phyloP scores from a whole-genome alignment of 2,113 vertebrate species.

The Nothoprocta pentlandii region DNA sequence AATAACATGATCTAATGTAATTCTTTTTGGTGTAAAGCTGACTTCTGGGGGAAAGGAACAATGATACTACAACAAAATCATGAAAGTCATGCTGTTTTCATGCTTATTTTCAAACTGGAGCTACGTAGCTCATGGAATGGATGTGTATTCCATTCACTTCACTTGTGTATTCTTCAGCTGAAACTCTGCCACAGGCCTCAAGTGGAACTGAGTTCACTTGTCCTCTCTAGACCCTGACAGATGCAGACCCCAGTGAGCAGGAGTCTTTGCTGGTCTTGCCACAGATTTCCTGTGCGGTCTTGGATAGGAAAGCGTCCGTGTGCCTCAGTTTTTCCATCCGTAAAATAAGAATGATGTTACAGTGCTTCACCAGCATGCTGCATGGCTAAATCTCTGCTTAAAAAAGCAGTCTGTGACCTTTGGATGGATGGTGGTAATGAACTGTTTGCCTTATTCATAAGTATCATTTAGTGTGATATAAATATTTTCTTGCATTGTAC shows the following conservation, averaged over 20 bases:
- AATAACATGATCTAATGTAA: background rate
- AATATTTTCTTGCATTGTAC: slow-evolving; percentile 43
- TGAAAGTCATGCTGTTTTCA: background rate
- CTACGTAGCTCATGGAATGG: background rate
- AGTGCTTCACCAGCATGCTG: background rate
- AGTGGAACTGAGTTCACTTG: slow-evolving; percentile 1
- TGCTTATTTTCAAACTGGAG: background rate
- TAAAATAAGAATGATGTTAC: slow-evolving; percentile 49
- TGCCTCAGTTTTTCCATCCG: slow-evolving; percentile 64
- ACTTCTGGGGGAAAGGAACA: background rate
- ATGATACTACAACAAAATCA: background rate
- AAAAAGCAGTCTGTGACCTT: slow-evolving; percentile 60
- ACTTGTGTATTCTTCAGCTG: background rate
- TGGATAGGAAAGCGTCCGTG: slow-evolving; percentile 49
- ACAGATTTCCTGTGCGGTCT: slow-evolving; percentile 61
- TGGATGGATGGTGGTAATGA: slow-evolving; percentile 56
- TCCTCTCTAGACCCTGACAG: background rate
- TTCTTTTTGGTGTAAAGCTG: background rate
- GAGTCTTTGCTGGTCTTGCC: slow-evolving; percentile 40
- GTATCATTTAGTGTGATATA: slow-evolving; percentile 39
- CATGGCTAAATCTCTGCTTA: slow-evolving; percentile 40
- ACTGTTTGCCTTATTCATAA: slow-evolving; percentile 60
- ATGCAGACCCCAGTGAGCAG: slow-evolving; percentile 11
- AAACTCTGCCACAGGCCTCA: background rate
- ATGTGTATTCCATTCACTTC: background rate